Base-by-base conservation (phyloP, 2,113 vertebrate species). In the Mixornis gularis region DNA sequence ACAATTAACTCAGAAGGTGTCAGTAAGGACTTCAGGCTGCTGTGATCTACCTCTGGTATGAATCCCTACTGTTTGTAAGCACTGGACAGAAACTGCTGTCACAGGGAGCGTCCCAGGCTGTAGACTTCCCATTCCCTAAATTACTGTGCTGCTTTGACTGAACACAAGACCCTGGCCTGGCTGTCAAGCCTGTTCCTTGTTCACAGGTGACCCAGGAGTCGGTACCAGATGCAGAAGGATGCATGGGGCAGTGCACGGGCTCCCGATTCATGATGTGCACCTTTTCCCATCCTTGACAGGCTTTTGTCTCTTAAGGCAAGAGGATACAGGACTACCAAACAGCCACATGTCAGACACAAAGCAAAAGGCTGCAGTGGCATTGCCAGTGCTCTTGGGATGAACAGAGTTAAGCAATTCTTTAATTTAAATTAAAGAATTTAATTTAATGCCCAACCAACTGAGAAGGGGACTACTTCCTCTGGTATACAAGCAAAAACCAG, bases 201-300 rank as follows among this genome's bases (percentile, higher is more conserved):
- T 71, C 76, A 64, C 0, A 4, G 55, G 43, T 60, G 65, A 36
- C 46, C n/a, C 53, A 63, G 64, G 15, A 58, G 56, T 3, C 0
- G 5, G n/a, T 59, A 58, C 6, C 15, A 34, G 56, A 17, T 51
- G 26, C n/a, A 81, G 46, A 53, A 49, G 41, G 30, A n/a, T 13
- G 44, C 48, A 40, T 0, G 0, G 58, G 24, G 40, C 0, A 7
- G 30, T 40, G 27, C 15, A 53, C 2, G 3, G 32, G 12, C 43
- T 65, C 49, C 25, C 17, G 82, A 17, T 12, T 36, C 36, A 9
- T 6, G 59, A 30, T 17, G 7, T 0, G 0, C 0, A 0, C 16
- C n/a, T 63, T 32, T 60, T 65, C 22, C 27, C n/a, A 27, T 25
- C 26, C n/a, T 60, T 26, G 16, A 30, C 56, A 69, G 78, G n/a